These are phyloP conservation scores for Eupleurogrammus muticus DNA, from an alignment of 2,797 vertebrate genomes.

Conservation along the genomic window DNA sequence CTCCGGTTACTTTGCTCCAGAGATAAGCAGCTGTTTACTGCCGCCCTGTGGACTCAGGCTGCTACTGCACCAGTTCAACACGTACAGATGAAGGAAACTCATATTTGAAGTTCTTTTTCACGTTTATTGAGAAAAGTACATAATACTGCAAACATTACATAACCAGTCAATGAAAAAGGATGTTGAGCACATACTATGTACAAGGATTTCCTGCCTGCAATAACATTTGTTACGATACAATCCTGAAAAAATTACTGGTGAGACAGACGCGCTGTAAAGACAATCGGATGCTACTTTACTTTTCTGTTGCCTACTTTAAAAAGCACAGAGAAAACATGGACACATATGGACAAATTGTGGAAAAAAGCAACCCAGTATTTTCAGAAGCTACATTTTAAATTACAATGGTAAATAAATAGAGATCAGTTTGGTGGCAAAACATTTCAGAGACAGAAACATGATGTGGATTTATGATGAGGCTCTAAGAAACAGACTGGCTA, in stretches of 20 bases:
- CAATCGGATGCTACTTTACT: background rate
- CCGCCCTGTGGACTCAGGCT: constrained; percentile 40
- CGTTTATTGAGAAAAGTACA: constrained; percentile 77
- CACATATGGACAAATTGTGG: background rate
- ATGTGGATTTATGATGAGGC: background rate
- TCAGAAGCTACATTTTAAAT: constrained; percentile 40
- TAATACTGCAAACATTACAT: constrained; percentile 63
- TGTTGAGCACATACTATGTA: constrained; percentile 56
- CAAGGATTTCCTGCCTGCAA: constrained; percentile 55
- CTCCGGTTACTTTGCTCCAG: background rate
- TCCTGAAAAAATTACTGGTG: constrained; percentile 40
- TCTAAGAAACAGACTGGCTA: background rate
- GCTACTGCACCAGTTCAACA: background rate
- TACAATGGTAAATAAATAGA: constrained; percentile 64
- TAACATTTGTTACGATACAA: constrained; percentile 15
- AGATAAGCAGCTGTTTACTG: constrained; percentile 28
- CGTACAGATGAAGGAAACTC: background rate
- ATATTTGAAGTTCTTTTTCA: background rate
- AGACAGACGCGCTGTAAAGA: constrained; percentile 7
- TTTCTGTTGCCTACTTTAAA: constrained; percentile 6
- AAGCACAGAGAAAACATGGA: constrained; percentile 11
- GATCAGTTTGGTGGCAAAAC: constrained; percentile 18
- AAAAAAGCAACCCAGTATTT: background rate
- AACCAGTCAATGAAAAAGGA: constrained; percentile 44
- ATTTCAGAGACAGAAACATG: constrained; percentile 7